Percentiles rank a stretch among this genome's conserved stretches.
These are phyloP conservation scores for Neotoxoptera formosana DNA, from an alignment of 1,140 invertebrate genomes.

Conservation along the genomic window DNA sequence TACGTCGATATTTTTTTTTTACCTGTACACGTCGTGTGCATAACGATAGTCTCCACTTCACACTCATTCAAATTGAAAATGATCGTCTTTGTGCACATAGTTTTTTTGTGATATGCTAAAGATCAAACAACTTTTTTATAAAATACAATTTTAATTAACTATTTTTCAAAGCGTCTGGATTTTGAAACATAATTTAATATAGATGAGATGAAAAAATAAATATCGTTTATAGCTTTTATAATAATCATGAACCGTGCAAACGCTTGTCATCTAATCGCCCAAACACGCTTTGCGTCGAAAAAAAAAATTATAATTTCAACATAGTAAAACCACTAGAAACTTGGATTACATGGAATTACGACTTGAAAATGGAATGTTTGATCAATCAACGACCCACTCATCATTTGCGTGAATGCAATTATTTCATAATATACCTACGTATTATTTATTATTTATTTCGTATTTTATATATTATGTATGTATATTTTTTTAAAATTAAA, in stretches of 20 bases:
- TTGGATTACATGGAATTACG: not conserved
- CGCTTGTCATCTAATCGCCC: not conserved
- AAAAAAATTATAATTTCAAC: not conserved
- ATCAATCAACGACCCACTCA: not conserved
- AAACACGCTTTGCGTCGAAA: not conserved
- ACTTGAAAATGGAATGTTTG: not conserved
- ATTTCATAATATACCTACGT: not conserved
- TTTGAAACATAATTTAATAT: not conserved
- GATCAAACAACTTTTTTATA: not conserved
- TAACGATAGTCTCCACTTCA: not conserved
- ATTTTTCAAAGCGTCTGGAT: not conserved
- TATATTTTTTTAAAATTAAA: not conserved
- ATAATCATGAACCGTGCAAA: not conserved
- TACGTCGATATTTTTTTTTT: not conserved
- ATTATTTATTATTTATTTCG: too few species aligned
- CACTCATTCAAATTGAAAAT: not conserved
- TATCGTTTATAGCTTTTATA: not conserved
- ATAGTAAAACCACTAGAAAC: not conserved
- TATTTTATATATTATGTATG: not conserved
- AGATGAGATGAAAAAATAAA: too few species aligned
- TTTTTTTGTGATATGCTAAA: not conserved
- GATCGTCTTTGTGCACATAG: not conserved
- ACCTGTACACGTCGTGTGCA: not conserved
- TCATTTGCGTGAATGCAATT: not conserved
- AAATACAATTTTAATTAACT: not conserved